Conservation (phyloP, 2,888 invertebrate species). For the Antheraea assamensis region DNA sequence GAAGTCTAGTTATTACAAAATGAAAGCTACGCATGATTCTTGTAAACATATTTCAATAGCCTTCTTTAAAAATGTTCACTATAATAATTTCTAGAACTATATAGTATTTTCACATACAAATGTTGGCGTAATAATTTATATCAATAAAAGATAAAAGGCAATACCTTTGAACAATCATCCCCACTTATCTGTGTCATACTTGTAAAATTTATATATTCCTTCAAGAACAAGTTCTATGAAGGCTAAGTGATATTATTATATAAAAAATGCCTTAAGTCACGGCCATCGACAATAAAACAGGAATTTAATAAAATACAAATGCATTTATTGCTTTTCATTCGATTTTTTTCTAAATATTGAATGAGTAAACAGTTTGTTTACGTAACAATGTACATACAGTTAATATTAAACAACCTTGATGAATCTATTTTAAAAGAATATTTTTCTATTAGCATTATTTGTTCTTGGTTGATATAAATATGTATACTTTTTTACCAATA, state of each 20-base stretch:
- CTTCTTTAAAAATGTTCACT: background rate
- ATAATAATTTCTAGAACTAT: background rate
- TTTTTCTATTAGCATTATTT: background rate
- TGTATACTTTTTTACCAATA: background rate
- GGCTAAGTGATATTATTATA: conserved; percentile 20
- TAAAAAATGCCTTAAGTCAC: conserved; percentile 23
- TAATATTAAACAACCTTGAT: background rate
- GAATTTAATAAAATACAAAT: background rate
- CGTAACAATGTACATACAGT: conserved; percentile 3
- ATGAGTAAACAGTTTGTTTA: conserved; percentile 9
- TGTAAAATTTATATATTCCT: background rate
- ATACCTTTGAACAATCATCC: background rate
- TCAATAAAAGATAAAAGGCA: background rate
- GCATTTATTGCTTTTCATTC: background rate
- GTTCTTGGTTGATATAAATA: background rate
- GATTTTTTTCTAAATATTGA: background rate
- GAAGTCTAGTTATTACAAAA: background rate
- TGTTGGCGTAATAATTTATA: background rate
- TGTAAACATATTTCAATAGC: background rate
- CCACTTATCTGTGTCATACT: conserved; percentile 7
- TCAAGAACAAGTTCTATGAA: conserved; percentile 22
- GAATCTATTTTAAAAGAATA: conserved; percentile 1
- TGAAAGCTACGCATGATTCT: background rate
- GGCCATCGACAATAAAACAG: conserved; percentile 18
- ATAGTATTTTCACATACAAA: background rate